Conservation (phyloP, 2,113 vertebrate species). For the Erythrocercus mccallii region DNA sequence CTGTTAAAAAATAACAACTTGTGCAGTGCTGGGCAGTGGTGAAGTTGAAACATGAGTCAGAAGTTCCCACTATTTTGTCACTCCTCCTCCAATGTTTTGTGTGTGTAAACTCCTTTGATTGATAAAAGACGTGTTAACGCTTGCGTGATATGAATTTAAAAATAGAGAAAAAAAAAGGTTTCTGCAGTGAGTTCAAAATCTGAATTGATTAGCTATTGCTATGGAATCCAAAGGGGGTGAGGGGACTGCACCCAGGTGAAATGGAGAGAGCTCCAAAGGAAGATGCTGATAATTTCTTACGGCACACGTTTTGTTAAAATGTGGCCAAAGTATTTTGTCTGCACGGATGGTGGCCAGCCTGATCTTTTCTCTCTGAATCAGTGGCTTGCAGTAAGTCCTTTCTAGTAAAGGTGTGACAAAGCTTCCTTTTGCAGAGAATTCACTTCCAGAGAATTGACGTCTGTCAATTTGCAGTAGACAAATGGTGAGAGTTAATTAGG, state of each 20-base stretch:
- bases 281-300: neutral
- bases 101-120: neutral
- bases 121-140: neutral
- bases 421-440: neutral
- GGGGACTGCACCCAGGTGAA: neutral
- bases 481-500: neutral
- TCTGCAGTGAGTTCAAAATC: neutral
- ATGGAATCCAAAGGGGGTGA: neutral
- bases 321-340: neutral
- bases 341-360: neutral
- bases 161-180: neutral
- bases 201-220: neutral
- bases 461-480: slow-evolving; percentile 3
- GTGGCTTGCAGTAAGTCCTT: neutral
- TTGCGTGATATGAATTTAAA: neutral
- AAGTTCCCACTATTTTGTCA: neutral
- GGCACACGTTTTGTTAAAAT: neutral
- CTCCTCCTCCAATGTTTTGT: neutral
- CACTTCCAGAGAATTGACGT: neutral
- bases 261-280: neutral
- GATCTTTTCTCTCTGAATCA: neutral
- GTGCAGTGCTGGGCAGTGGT: neutral
- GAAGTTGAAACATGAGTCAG: neutral
- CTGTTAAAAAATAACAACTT: neutral
- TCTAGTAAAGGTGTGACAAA: neutral